These are phyloP conservation scores for Apocheima hispidaria DNA, from an alignment of 2,888 invertebrate genomes.

Conservation along the genomic window DNA sequence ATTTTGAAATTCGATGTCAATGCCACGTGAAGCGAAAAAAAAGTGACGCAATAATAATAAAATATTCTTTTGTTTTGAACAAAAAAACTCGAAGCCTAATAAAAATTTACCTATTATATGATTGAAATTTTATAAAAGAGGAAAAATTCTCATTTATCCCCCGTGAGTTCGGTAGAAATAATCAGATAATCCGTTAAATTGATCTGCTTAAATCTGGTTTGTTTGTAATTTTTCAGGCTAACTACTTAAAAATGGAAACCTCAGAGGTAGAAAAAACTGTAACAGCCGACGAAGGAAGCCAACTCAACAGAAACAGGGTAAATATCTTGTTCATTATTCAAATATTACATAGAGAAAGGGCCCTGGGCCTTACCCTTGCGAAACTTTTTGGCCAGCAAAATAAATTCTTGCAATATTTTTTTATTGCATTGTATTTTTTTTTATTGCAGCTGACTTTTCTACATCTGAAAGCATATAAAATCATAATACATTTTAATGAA, in stretches of 20 bases:
- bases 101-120: too few species aligned
- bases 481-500: too few species aligned
- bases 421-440: too few species aligned
- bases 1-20: too few species aligned
- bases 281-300: constrained; percentile 64
- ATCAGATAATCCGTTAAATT: not conserved
- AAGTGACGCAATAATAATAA: too few species aligned
- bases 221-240: constrained; percentile 26
- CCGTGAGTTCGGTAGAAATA: not conserved
- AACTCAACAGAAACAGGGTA: constrained; percentile 74
- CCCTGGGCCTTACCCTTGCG: constrained; percentile 10
- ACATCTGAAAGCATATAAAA: not conserved
- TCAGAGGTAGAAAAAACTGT: constrained; percentile 63
- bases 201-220: not conserved
- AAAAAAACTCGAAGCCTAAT: too few species aligned
- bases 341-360: constrained; percentile 2
- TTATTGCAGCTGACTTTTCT: too few species aligned
- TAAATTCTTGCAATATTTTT: too few species aligned
- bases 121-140: not conserved
- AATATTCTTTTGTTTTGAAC: too few species aligned
- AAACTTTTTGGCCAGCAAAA: too few species aligned
- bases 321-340: constrained; percentile 37
- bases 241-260: constrained; percentile 66
- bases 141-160: not conserved
- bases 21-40: too few species aligned